Conservation (phyloP, 2,797 vertebrate species). For the Limosa lapponica region DNA sequence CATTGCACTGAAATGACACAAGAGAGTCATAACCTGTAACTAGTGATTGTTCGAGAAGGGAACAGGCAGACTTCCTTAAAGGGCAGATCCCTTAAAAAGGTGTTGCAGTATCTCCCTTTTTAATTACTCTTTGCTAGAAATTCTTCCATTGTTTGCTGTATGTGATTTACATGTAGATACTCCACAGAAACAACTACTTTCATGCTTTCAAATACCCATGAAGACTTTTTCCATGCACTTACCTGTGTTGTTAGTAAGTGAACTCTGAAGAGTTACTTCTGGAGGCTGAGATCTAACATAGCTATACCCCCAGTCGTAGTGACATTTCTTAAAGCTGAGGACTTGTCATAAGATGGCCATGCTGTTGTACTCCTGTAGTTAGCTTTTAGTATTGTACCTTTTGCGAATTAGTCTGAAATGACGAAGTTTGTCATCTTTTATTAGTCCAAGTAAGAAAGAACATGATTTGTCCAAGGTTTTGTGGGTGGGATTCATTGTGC, state of each 20-base stretch:
- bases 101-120: background rate
- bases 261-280: background rate
- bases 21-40: background rate
- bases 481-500: background rate
- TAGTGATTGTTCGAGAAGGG: background rate
- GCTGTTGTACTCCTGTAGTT: background rate
- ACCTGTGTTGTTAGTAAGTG: background rate
- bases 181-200: background rate
- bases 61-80: background rate
- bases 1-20: background rate
- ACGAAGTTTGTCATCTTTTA: slow-evolving; percentile 37
- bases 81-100: background rate
- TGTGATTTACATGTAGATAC: background rate
- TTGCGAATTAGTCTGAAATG: slow-evolving; percentile 32
- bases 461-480: background rate
- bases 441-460: background rate
- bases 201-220: background rate
- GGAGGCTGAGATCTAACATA: background rate
- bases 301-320: background rate
- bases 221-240: background rate
- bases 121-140: background rate
- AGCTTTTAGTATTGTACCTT: background rate
- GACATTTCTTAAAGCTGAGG: slow-evolving; percentile 37
- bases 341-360: background rate
- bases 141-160: background rate